Evolutionary conservation across 2,113 vertebrate genomes (phyloP).

Genomic region (Ptyas mucosa): DNA sequence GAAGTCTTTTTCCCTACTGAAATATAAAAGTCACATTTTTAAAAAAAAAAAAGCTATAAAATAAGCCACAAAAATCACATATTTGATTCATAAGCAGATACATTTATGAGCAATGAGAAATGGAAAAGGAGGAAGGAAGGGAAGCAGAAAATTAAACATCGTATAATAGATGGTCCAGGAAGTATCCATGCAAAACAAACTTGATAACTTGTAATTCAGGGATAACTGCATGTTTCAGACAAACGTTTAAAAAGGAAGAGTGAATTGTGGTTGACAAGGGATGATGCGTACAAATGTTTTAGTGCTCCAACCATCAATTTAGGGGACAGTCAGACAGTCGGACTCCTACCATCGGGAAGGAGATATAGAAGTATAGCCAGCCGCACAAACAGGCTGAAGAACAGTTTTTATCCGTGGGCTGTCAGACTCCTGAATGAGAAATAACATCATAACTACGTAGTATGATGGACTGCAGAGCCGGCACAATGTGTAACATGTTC

Average conservation of each 20-base stretch:
- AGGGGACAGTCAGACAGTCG: not conserved
- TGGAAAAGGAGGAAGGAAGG: conserved; percentile 1
- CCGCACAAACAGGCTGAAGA: too few relatives aligned
- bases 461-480: too few relatives aligned
- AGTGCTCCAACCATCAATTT: not conserved
- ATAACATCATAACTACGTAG: too few relatives aligned
- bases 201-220: not conserved
- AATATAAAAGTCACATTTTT: not conserved
- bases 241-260: not conserved
- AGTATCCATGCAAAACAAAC: not conserved
- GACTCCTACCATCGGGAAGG: too few relatives aligned
- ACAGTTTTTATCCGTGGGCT: too few relatives aligned
- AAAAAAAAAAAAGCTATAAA: not conserved
- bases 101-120: conserved; percentile 1
- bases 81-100: not conserved
- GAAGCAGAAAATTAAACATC: conserved; percentile 1
- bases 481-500: too few relatives aligned
- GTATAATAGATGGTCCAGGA: not conserved
- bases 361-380: too few relatives aligned
- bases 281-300: too few relatives aligned
- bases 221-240: not conserved
- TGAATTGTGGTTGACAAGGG: not conserved
- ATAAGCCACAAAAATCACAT: not conserved
- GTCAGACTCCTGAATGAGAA: too few relatives aligned
- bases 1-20: not conserved